These are phyloP conservation scores for Dryomyza anilis DNA, from an alignment of 2,888 invertebrate species.

Conservation along the genomic window DNA sequence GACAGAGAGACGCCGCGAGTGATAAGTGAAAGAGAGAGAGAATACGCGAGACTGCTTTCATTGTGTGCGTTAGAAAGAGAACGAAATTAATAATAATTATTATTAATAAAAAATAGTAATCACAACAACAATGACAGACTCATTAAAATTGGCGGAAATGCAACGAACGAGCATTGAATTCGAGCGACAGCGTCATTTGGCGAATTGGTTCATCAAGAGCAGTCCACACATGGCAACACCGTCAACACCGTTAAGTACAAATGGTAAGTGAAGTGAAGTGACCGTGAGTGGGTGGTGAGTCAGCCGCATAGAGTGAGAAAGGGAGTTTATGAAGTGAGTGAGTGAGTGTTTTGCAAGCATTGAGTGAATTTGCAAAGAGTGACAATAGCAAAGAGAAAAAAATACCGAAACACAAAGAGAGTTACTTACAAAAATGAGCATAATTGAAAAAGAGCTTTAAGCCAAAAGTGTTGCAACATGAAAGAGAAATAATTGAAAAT, in stretches of 20 bases:
- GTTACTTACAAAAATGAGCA: neutral
- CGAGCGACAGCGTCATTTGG: slow-evolving; percentile 61
- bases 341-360: neutral
- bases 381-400: neutral
- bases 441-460: neutral
- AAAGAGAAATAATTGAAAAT: neutral
- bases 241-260: slow-evolving; percentile 40
- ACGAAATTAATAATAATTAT: no score
- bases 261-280: slow-evolving; percentile 33
- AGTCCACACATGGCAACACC: slow-evolving; percentile 61
- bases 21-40: neutral
- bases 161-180: slow-evolving; percentile 61
- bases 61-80: no score
- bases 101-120: neutral
- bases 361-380: neutral
- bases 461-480: neutral
- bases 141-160: slow-evolving; percentile 59
- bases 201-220: slow-evolving; percentile 62
- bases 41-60: neutral
- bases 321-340: neutral
- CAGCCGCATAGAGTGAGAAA: neutral
- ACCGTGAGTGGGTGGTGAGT: neutral
- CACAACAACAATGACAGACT: slow-evolving; percentile 49
- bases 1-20: neutral
- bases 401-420: slow-evolving; percentile 14